These are phyloP conservation scores for Oncorhynchus mykiss DNA, from an alignment of 2,113 vertebrate species.

Conservation along the genomic window DNA sequence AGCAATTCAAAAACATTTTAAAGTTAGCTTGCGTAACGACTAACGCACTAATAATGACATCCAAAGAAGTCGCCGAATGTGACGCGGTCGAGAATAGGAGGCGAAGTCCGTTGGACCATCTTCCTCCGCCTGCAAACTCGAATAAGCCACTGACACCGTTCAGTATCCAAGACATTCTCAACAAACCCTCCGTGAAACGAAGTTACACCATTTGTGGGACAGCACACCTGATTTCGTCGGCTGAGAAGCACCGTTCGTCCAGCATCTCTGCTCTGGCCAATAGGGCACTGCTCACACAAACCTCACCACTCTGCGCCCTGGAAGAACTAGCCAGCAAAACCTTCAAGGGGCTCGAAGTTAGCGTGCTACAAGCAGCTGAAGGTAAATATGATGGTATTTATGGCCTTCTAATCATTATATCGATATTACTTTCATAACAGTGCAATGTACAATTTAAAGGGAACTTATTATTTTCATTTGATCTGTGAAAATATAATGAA, in stretches of 20 bases:
- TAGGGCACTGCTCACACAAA: constrained; percentile 88
- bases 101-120: constrained; percentile 91
- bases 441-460: background rate
- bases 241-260: constrained; percentile 87
- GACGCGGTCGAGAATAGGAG: constrained; percentile 86
- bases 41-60: constrained; percentile 82
- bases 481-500: background rate
- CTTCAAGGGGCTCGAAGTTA: constrained; percentile 96
- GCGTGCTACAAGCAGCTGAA: constrained; percentile 94
- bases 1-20: background rate
- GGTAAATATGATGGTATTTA: constrained; percentile 69
- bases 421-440: background rate
- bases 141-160: constrained; percentile 98
- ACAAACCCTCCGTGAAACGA: constrained; percentile 90
- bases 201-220: constrained; percentile 90
- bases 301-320: constrained; percentile 94
- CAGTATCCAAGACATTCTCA: constrained; percentile 98
- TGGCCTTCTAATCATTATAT: background rate
- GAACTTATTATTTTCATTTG: background rate
- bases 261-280: constrained; percentile 81
- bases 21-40: constrained; percentile 46
- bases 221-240: constrained; percentile 84
- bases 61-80: constrained; percentile 90
- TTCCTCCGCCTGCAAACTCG: constrained; percentile 95
- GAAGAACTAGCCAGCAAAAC: constrained; percentile 98